A percentile compares a stretch with the other conserved stretches of the same genome.
These are phyloP conservation scores for Spisula subtruncata DNA, from an alignment of 2,888 invertebrate species.

Conservation along the genomic window DNA sequence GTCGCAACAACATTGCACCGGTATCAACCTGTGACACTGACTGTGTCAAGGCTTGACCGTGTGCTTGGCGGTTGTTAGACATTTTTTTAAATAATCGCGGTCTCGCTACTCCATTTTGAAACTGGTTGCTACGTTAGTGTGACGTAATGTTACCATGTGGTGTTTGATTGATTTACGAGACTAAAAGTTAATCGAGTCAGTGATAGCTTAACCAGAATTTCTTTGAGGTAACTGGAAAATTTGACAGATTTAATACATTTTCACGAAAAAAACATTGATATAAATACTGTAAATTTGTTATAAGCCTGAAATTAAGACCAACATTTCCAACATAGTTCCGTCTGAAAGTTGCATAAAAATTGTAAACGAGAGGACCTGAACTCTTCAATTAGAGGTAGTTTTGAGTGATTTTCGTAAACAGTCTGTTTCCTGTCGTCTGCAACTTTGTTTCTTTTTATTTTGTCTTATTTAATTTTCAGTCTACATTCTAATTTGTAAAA, in stretches of 20 bases:
- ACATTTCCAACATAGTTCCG: no score
- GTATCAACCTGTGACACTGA: conserved; percentile 46
- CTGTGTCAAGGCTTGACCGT: neutral
- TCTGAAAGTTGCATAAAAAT: no score
- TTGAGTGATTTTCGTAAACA: neutral
- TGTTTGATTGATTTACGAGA: neutral
- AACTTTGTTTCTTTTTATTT: conserved; percentile 4
- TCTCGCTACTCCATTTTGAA: neutral
- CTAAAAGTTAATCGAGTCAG: neutral
- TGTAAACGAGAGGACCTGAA: neutral
- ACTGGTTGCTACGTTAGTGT: conserved; percentile 4
- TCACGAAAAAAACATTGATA: no score
- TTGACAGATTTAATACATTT: no score
- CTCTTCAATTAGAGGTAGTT: conserved; percentile 12
- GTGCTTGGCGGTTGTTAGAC: conserved; percentile 4
- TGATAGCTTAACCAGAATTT: no score
- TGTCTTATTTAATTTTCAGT: neutral
- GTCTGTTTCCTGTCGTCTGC: conserved; percentile 10
- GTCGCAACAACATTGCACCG: conserved; percentile 48
- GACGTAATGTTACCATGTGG: neutral
- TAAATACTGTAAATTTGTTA: no score
- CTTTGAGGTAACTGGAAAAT: no score
- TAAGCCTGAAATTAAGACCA: no score
- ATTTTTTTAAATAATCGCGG: neutral
- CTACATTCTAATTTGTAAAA: neutral